Evolutionary conservation across 1,140 invertebrate species (phyloP).

Genomic region (Pseudomyrmex cubaensis): DNA sequence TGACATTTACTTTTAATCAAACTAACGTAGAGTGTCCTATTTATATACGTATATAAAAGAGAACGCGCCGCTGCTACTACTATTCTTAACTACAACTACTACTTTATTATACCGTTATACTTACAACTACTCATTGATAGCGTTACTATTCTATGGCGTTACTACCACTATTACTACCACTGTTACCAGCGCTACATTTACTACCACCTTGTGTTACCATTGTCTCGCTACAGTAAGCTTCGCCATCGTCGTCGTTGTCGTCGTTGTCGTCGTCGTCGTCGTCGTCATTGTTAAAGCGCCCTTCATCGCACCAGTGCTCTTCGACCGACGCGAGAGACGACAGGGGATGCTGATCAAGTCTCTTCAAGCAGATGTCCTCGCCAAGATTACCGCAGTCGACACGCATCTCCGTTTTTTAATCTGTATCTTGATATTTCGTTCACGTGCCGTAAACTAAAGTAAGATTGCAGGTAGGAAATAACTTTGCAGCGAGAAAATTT

Average conservation of each 20-base stretch:
- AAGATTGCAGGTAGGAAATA: slow-evolving; percentile 23
- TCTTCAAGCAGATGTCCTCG: slow-evolving; percentile 37
- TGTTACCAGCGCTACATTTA: slow-evolving; percentile 75
- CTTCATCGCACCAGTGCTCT: slow-evolving; percentile 47
- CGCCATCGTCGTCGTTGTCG: slow-evolving; percentile 49
- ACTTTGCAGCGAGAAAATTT: slow-evolving; percentile 24
- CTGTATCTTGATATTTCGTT: slow-evolving; percentile 52
- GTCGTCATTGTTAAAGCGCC: slow-evolving; percentile 59
- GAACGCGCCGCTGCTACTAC: slow-evolving; percentile 71
- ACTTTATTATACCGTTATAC: slow-evolving; percentile 72
- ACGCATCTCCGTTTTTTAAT: slow-evolving; percentile 51
- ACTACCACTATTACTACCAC: slow-evolving; percentile 67
- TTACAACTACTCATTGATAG: slow-evolving; percentile 71
- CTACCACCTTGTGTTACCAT: slow-evolving; percentile 74
- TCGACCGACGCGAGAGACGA: slow-evolving; percentile 47
- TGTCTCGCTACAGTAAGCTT: slow-evolving; percentile 65
- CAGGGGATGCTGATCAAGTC: not conserved
- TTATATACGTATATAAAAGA: slow-evolving; percentile 79
- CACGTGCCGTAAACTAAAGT: slow-evolving; percentile 48
- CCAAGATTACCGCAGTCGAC: slow-evolving; percentile 45
- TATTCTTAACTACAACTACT: slow-evolving; percentile 71
- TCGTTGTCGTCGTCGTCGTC: slow-evolving; percentile 47
- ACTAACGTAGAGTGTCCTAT: slow-evolving; percentile 83
- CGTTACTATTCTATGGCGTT: slow-evolving; percentile 69
- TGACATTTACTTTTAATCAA: slow-evolving; percentile 83